A percentile compares a stretch with the other conserved stretches of the same genome.
phyloP scores from a whole-genome alignment of 2,113 vertebrate genomes.

The Lasiurus borealis region DNA sequence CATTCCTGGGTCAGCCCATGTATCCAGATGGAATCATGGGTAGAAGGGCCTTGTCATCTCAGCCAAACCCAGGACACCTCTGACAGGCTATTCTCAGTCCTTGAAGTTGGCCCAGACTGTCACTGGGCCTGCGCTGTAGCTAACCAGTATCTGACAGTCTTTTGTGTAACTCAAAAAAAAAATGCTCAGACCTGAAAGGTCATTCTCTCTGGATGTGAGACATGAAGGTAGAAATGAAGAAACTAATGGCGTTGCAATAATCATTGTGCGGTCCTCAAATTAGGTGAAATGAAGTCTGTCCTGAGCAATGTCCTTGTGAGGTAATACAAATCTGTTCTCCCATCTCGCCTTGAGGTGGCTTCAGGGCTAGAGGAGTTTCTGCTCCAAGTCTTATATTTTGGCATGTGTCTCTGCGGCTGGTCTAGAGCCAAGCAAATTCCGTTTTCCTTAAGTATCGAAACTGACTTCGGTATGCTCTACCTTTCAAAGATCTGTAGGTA shows the following conservation, averaged over 20 bases:
- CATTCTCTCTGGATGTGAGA: neutral
- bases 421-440: neutral
- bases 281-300: slow-evolving; percentile 25
- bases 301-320: neutral
- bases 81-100: neutral
- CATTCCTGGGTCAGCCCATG: neutral
- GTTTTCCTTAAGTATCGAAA: neutral
- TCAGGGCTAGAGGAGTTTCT: neutral
- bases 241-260: neutral
- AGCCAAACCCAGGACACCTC: neutral
- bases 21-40: neutral
- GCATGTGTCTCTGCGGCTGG: neutral
- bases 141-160: neutral
- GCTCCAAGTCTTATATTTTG: neutral
- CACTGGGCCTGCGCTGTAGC: neutral
- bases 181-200: neutral
- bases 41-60: neutral
- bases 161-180: neutral
- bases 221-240: slow-evolving; percentile 31
- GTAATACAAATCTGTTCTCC: neutral
- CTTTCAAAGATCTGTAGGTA: neutral
- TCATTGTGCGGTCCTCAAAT: neutral
- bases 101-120: neutral
- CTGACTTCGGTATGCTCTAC: neutral
- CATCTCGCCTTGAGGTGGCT: neutral